A percentile compares a stretch with the other conserved stretches of the same genome.
Conservation (phyloP, 2,113 vertebrate genomes). For the Dendrocopos noguchii region DNA sequence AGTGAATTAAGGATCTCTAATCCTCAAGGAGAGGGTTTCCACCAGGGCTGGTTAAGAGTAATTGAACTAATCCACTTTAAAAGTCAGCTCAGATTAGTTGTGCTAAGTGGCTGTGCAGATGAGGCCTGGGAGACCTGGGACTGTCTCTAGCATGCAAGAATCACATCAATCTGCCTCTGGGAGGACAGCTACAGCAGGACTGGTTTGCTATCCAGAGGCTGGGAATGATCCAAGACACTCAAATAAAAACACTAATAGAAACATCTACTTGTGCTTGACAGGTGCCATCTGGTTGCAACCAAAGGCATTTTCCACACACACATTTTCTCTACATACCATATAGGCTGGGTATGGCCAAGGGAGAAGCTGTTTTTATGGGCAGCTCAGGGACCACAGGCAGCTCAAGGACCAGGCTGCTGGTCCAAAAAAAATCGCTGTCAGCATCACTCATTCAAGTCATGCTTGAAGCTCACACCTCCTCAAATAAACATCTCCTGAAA, state of each 20-base stretch:
- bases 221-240: slow-evolving; percentile 54
- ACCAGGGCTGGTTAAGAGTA: slow-evolving; percentile 51
- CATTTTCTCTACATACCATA: background rate
- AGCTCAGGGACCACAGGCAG: background rate
- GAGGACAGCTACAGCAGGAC: slow-evolving; percentile 9
- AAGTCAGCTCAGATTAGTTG: slow-evolving; percentile 60
- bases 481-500: background rate
- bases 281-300: slow-evolving; percentile 58
- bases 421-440: background rate
- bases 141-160: slow-evolving; percentile 33
- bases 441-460: background rate
- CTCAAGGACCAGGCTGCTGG: background rate
- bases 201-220: background rate
- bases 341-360: background rate
- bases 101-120: slow-evolving; percentile 44
- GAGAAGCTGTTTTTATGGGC: background rate
- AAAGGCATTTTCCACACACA: slow-evolving; percentile 30
- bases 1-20: slow-evolving; percentile 54
- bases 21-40: slow-evolving; percentile 32
- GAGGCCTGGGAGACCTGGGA: slow-evolving; percentile 34
- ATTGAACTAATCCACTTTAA: slow-evolving; percentile 72
- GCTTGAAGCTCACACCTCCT: background rate
- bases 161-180: slow-evolving; percentile 41
- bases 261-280: slow-evolving; percentile 51
- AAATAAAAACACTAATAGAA: slow-evolving; percentile 36